These are phyloP conservation scores for Heliothis virescens DNA, from an alignment of 1,140 invertebrate species.

Conservation along the genomic window DNA sequence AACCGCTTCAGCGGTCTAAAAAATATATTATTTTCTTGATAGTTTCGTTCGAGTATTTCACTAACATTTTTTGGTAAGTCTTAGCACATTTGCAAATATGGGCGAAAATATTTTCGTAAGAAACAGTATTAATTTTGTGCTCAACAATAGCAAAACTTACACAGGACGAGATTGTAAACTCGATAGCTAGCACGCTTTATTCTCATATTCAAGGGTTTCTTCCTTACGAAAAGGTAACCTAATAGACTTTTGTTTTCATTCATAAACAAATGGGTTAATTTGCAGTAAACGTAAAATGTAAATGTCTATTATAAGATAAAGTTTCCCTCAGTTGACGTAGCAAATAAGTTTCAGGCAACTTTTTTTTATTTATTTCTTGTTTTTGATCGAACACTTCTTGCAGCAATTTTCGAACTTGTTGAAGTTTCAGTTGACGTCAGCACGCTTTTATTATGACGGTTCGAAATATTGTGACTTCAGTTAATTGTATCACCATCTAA, in stretches of 20 bases:
- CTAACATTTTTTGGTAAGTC: no score
- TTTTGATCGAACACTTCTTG: no score
- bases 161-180: slow-evolving; percentile 1
- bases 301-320: background rate
- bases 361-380: background rate
- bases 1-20: no score
- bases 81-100: no score
- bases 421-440: background rate
- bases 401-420: background rate
- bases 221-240: background rate
- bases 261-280: slow-evolving; percentile 11
- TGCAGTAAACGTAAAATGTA: slow-evolving; percentile 28
- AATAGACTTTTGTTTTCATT: slow-evolving; percentile 30
- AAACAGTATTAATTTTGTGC: background rate
- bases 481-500: background rate
- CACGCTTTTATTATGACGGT: no score
- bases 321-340: slow-evolving; percentile 1
- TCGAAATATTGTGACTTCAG: no score
- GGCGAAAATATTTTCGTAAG: no score
- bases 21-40: no score
- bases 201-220: background rate
- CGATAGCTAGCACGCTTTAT: slow-evolving; percentile 4
- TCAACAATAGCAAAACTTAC: background rate
- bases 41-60: no score
- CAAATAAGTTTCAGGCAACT: background rate